These are phyloP conservation scores for Etheostoma spectabile DNA, from an alignment of 2,113 vertebrate species.

Conservation along the genomic window DNA sequence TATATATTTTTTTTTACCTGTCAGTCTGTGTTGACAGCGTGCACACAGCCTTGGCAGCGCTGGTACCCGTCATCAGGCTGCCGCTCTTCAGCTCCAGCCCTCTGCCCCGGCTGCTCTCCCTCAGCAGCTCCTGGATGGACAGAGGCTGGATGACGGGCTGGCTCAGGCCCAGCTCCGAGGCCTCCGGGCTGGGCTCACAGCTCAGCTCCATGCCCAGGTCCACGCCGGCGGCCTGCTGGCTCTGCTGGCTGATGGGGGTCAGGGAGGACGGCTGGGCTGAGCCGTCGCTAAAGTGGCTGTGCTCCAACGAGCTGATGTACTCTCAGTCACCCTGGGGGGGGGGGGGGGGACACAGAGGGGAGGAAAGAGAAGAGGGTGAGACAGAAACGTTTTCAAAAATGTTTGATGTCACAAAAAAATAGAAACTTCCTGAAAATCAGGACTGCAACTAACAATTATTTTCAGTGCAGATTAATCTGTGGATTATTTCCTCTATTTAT, in stretches of 20 bases:
- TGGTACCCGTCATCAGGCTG: constrained; percentile 89
- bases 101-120: constrained; percentile 85
- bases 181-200: constrained; percentile 76
- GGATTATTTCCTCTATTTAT: no score
- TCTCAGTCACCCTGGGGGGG: constrained; percentile 92
- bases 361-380: neutral
- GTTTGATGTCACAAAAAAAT: neutral
- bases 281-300: constrained; percentile 94
- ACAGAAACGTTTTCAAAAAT: neutral
- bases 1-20: constrained; percentile 78
- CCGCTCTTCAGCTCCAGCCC: constrained; percentile 89
- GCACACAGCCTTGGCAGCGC: constrained; percentile 91
- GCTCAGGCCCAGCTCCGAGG: constrained; percentile 83
- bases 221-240: constrained; percentile 78
- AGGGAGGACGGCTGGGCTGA: constrained; percentile 85
- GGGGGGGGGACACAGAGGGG: neutral
- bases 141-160: constrained; percentile 89
- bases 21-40: constrained; percentile 93
- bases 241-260: constrained; percentile 89
- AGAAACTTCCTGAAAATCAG: neutral
- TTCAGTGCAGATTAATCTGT: no score
- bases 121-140: constrained; percentile 94
- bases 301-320: constrained; percentile 95
- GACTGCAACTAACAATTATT: no score
- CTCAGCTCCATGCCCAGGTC: constrained; percentile 82